phyloP scores from a whole-genome alignment of 2,797 vertebrate genomes.

The Chrosomus eos region DNA sequence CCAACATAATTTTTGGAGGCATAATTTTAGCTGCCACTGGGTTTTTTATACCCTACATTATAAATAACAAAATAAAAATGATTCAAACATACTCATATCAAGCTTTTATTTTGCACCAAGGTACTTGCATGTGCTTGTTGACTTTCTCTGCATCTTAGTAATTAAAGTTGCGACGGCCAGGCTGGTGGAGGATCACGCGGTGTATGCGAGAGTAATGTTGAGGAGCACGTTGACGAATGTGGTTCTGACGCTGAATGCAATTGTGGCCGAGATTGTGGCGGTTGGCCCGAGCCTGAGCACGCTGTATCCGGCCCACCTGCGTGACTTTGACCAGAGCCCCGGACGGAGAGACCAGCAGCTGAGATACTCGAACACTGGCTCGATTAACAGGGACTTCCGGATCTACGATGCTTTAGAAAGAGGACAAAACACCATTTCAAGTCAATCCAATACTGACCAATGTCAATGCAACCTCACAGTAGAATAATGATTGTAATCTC shows the following conservation, averaged over 20 bases:
- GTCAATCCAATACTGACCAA: not conserved
- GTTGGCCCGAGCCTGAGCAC: slow-evolving; percentile 76
- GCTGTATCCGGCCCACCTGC: slow-evolving; percentile 79
- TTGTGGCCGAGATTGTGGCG: slow-evolving; percentile 79
- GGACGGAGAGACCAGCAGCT: slow-evolving; percentile 65
- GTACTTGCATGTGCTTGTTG: slow-evolving; percentile 6
- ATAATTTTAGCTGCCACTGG: slow-evolving; percentile 30
- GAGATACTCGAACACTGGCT: slow-evolving; percentile 59
- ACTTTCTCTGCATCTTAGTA: slow-evolving; percentile 75
- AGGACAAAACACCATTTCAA: slow-evolving; percentile 1
- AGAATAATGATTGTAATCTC: not conserved
- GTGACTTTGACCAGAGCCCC: slow-evolving; percentile 79
- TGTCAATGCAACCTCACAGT: not conserved
- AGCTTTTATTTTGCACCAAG: slow-evolving; percentile 26
- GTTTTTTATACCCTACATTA: slow-evolving; percentile 6
- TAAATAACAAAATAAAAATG: slow-evolving; percentile 62
- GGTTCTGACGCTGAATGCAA: slow-evolving; percentile 86
- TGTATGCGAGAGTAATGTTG: slow-evolving; percentile 71
- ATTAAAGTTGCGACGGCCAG: slow-evolving; percentile 83
- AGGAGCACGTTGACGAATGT: slow-evolving; percentile 76
- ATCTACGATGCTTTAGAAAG: slow-evolving; percentile 70
- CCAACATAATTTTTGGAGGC: not conserved
- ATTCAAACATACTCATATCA: slow-evolving; percentile 32
- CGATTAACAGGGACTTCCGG: slow-evolving; percentile 67
- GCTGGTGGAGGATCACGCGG: slow-evolving; percentile 86